These are phyloP conservation scores for Metalampra italica DNA, from an alignment of 2,888 invertebrate genomes.

Conservation along the genomic window DNA sequence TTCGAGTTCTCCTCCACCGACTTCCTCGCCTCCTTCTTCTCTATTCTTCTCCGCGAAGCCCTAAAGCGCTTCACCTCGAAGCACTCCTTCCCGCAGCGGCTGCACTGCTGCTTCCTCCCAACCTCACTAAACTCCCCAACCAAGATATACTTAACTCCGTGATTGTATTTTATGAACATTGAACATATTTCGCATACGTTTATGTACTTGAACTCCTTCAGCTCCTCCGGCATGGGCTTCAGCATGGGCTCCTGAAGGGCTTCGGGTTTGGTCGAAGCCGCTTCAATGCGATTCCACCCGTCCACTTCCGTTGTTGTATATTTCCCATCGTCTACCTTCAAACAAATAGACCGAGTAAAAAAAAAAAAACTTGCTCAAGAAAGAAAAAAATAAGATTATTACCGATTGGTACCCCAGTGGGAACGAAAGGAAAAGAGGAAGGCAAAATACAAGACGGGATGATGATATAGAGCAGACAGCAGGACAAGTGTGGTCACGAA, in stretches of 20 bases:
- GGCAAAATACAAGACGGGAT: too few species aligned
- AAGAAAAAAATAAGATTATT: too few species aligned
- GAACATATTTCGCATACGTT: conserved; percentile 33
- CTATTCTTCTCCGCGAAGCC: background rate
- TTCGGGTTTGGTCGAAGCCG: too few species aligned
- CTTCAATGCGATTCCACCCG: background rate
- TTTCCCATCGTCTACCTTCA: background rate
- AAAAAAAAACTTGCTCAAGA: too few species aligned
- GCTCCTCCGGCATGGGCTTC: too few species aligned
- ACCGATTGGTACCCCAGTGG: too few species aligned
- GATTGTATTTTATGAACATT: conserved; percentile 26
- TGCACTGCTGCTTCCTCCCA: conserved; percentile 23
- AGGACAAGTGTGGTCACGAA: too few species aligned
- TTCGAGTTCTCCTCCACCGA: conserved; percentile 19
- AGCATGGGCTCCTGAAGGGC: too few species aligned
- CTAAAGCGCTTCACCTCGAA: conserved; percentile 30
- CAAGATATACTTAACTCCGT: conserved; percentile 17
- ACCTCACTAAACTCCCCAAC: conserved; percentile 17
- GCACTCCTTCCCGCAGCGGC: conserved; percentile 24
- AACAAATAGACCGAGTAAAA: too few species aligned
- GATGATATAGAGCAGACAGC: too few species aligned
- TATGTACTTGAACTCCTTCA: background rate
- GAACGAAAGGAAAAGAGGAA: too few species aligned
- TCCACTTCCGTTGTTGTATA: conserved; percentile 13
- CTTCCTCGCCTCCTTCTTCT: background rate